These are phyloP conservation scores for Cliona cf. orientalis DNA, from an alignment of 37 sponge, comb jelly and placozoan species.

Conservation along the genomic window DNA sequence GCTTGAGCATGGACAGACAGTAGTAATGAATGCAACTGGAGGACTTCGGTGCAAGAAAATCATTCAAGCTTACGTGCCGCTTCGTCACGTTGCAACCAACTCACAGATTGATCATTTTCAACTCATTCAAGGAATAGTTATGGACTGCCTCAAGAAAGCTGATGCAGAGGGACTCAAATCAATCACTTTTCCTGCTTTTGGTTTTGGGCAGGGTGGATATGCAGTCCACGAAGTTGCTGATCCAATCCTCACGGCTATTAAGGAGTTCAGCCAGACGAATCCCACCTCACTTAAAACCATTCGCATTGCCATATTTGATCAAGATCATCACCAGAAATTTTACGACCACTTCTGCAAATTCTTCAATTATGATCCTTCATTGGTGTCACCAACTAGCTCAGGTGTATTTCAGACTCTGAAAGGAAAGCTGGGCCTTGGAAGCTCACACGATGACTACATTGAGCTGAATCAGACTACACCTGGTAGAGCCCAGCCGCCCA, in stretches of 20 bases:
- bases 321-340: slow-evolving; percentile 12
- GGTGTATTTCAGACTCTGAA: background rate
- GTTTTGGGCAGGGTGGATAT: slow-evolving; percentile 33
- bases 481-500: background rate
- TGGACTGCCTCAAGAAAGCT: slow-evolving; percentile 16
- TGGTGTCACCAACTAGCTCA: background rate
- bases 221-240: slow-evolving; percentile 9
- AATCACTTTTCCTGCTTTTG: slow-evolving; percentile 48
- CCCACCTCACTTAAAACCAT: slow-evolving; percentile 20
- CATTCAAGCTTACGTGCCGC: slow-evolving; percentile 39
- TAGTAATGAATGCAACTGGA: slow-evolving; percentile 22
- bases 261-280: slow-evolving; percentile 7
- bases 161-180: slow-evolving; percentile 17
- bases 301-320: slow-evolving; percentile 19
- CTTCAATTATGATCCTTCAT: slow-evolving; percentile 3
- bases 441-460: too few relatives aligned
- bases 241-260: slow-evolving; percentile 18
- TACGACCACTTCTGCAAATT: slow-evolving; percentile 16
- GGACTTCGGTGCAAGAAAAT: slow-evolving; percentile 51
- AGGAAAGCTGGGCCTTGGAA: background rate
- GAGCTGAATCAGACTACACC: background rate
- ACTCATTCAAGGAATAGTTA: slow-evolving; percentile 22
- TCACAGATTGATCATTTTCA: background rate
- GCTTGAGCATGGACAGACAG: slow-evolving; percentile 27
- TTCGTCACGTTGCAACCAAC: background rate